Evolutionary conservation across 2,888 invertebrate species (phyloP).

Genomic region (Heteromurus nitidus): DNA sequence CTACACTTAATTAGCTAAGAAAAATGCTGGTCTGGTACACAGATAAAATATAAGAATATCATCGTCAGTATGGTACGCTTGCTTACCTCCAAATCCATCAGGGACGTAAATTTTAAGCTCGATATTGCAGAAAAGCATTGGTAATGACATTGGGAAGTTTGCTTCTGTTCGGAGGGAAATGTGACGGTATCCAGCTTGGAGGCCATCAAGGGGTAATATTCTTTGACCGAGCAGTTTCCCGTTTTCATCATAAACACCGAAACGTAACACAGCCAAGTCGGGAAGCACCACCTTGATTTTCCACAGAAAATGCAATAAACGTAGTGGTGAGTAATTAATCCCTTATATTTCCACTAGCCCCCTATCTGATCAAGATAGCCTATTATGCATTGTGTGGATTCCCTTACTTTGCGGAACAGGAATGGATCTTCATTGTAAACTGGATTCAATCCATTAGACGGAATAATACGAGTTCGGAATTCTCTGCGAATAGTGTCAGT

Average conservation of each 20-base stretch:
- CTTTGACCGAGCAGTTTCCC: conserved; percentile 97
- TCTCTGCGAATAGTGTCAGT: conserved; percentile 96
- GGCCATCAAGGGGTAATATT: conserved; percentile 96
- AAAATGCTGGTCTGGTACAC: no score
- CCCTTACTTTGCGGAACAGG: conserved; percentile 91
- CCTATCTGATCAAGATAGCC: no score
- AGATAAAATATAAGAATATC: no score
- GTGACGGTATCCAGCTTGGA: conserved; percentile 98
- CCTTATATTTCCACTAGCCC: no score
- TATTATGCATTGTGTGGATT: background rate
- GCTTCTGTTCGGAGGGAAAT: conserved; percentile 98
- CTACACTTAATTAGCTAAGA: no score
- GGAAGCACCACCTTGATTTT: conserved; percentile 90
- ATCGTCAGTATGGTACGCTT: no score
- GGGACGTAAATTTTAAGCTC: conserved; percentile 99
- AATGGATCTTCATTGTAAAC: conserved; percentile 99
- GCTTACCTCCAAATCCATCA: conserved; percentile 93
- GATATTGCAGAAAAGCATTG: conserved; percentile 99
- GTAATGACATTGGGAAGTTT: conserved; percentile 98
- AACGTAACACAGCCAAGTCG: conserved; percentile 96
- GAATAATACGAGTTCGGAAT: conserved; percentile 88
- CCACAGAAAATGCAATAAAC: no score
- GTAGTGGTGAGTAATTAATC: no score
- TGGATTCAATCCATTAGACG: conserved; percentile 98
- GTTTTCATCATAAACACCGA: conserved; percentile 99